phyloP scores from a whole-genome alignment of 2,888 invertebrate species.

The Quadroppia sp. region DNA sequence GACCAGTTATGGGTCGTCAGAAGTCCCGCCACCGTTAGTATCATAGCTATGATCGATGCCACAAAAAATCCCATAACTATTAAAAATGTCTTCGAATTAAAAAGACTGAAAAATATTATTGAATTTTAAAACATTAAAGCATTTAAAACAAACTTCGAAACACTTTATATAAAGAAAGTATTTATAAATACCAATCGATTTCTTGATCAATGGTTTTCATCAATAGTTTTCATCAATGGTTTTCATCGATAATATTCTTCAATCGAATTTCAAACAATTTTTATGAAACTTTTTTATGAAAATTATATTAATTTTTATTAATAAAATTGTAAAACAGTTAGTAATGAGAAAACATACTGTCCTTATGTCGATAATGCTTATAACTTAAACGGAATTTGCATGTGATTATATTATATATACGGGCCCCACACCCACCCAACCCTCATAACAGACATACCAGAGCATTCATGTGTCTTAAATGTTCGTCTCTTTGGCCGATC shows the following conservation, averaged over 20 bases:
- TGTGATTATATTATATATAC: background rate
- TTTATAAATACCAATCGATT: background rate
- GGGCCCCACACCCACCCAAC: background rate
- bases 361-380: no score
- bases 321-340: background rate
- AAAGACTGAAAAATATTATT: conserved; percentile 1
- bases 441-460: background rate
- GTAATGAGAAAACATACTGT: background rate
- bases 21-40: conserved; percentile 9
- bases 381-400: background rate
- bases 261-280: no score
- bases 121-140: no score
- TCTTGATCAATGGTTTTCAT: conserved; percentile 15
- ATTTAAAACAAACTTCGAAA: background rate
- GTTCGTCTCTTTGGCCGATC: background rate
- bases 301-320: background rate
- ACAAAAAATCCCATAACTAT: conserved; percentile 5
- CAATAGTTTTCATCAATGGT: background rate
- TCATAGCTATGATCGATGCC: background rate
- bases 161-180: background rate
- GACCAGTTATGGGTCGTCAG: conserved; percentile 30
- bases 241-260: no score
- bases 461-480: conserved; percentile 1
- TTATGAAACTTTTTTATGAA: no score
- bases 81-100: background rate